Evolutionary conservation across 2,113 vertebrate genomes (phyloP).

Genomic region (Melanotaenia duboulayi): DNA sequence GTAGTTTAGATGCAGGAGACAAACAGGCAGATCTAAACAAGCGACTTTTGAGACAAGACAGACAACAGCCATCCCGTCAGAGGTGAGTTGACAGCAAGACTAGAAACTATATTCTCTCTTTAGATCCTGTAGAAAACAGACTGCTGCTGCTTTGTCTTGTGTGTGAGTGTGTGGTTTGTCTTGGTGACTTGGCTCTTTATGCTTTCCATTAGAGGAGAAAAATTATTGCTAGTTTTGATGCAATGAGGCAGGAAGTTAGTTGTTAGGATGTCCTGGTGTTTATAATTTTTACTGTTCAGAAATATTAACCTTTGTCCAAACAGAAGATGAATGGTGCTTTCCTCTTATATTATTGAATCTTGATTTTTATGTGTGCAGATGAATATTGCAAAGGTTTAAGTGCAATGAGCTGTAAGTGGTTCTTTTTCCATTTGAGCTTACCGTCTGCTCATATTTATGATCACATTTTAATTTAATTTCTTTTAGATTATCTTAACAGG

Average conservation of each 20-base stretch:
- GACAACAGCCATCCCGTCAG: slow-evolving; percentile 15
- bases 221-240: background rate
- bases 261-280: slow-evolving; percentile 7
- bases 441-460: background rate
- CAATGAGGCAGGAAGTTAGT: slow-evolving; percentile 3
- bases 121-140: slow-evolving; percentile 10
- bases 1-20: slow-evolving; percentile 6
- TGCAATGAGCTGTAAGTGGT: background rate
- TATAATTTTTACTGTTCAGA: background rate
- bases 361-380: no score
- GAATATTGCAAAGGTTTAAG: no score
- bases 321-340: background rate
- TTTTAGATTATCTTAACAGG: background rate
- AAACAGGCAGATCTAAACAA: slow-evolving; percentile 27
- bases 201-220: slow-evolving; percentile 3
- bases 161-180: background rate
- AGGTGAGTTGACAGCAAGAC: slow-evolving; percentile 65
- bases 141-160: background rate
- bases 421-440: background rate
- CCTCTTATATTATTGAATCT: no score
- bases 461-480: background rate
- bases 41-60: slow-evolving; percentile 9
- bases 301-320: background rate
- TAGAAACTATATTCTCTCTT: slow-evolving; percentile 11
- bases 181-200: slow-evolving; percentile 8